Conservation (phyloP, 2,797 vertebrate genomes). For the Poeciliopsis paucimaculata region DNA sequence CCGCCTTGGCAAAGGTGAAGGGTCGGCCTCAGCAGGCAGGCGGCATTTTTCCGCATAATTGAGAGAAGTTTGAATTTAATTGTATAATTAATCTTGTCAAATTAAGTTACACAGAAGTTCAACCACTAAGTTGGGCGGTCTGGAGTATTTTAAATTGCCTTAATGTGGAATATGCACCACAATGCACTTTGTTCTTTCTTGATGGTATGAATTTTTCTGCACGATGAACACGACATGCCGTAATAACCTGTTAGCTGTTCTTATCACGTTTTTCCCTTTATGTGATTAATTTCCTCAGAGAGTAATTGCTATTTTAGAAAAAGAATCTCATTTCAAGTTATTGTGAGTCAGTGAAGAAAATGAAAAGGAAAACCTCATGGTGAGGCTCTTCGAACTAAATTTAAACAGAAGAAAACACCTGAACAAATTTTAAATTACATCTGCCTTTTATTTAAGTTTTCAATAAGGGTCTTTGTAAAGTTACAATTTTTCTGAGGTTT, state of each 20-base stretch:
- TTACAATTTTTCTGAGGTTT: neutral
- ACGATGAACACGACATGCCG: constrained; percentile 62
- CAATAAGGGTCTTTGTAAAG: neutral
- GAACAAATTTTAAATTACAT: neutral
- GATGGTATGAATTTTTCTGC: constrained; percentile 72
- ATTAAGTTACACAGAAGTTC: constrained; percentile 94
- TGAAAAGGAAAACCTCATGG: constrained; percentile 39
- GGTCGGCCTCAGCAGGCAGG: constrained; percentile 84
- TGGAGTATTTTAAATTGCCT: constrained; percentile 92
- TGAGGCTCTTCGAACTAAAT: constrained; percentile 30
- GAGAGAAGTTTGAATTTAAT: constrained; percentile 97
- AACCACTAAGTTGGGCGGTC: constrained; percentile 89
- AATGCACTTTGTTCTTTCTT: constrained; percentile 80
- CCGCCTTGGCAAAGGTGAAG: constrained; percentile 87
- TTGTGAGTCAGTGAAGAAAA: constrained; percentile 46
- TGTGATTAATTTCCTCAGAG: constrained; percentile 79
- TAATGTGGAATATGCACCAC: constrained; percentile 81
- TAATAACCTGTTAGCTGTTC: constrained; percentile 81
- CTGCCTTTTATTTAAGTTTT: neutral
- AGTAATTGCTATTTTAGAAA: constrained; percentile 75
- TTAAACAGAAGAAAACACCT: constrained; percentile 5
- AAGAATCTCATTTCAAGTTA: constrained; percentile 50
- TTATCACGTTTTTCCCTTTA: constrained; percentile 77
- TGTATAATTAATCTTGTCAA: constrained; percentile 99
- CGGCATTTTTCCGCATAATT: constrained; percentile 93